Base-by-base conservation (phyloP, 1,140 invertebrate genomes). In the Carcinoscorpius rotundicauda region DNA sequence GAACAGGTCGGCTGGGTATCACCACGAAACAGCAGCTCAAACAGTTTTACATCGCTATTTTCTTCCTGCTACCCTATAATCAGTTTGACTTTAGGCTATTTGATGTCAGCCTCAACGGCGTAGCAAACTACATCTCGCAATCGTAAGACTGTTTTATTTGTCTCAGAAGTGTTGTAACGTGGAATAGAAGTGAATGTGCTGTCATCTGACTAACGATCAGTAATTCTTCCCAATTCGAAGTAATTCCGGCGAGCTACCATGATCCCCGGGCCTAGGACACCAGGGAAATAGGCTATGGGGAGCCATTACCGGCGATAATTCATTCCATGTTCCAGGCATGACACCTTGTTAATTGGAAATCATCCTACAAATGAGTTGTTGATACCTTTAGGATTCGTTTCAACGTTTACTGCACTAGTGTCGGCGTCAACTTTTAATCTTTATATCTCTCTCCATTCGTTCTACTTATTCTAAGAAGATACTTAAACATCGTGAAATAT, bases 281-380 rank as follows among this genome's bases (percentile, higher is more conserved):
- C 61, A 61, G 66, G 58, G 57, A 8, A 51, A 49, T 51, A 29
- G 29, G 61, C 66, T 62, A 50, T 50, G 8, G 66, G 66, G 66
- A 67, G 62, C 63, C 66, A 58, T 67, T 67, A 64, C 59, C 29
- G 57, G 58, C 49, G 62, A 67, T 67, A 67, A 67, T 64, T 67
- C 66, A 67, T 67, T 58, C 62, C 57, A 50, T 61, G 57, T 58
- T 62, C 51, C 49, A 61, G 62, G 57, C 63, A 57, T 64, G 66
- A 67, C 66, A 67, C 61, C 58, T 11, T 67, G 62, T 62, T 67
- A 67, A 67, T 67, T 67, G 62, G 59, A 61, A 67, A 67, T 67
- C 62, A 60, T 59, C 55, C 53, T 51, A 48, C 49, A 58, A 63
- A 63, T 63, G 63, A 52, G 57, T 52, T 64, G 63, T 52, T 64